A percentile compares a stretch with the other conserved stretches of the same genome.
phyloP scores from a whole-genome alignment of 2,113 vertebrate species.

The Petaurus breviceps region DNA sequence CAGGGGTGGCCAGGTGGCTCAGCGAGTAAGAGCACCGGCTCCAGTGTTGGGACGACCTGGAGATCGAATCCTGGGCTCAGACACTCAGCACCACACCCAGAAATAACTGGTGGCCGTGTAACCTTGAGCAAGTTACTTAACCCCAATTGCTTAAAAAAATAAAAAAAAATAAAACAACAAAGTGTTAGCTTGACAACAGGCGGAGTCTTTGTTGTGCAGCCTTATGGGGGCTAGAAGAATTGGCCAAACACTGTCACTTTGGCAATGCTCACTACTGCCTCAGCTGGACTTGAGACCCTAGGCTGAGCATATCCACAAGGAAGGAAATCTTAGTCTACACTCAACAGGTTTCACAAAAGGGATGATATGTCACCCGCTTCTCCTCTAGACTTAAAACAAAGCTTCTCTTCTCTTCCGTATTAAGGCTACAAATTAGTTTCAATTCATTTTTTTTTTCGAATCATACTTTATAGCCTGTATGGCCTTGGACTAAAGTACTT shows the following conservation, averaged over 20 bases:
- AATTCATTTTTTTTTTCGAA: neutral
- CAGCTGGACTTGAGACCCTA: neutral
- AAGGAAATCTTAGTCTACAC: neutral
- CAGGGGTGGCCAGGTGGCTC: too few relatives aligned
- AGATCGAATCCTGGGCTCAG: too few relatives aligned
- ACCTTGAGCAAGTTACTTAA: too few relatives aligned
- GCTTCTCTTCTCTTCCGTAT: neutral
- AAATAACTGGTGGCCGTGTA: too few relatives aligned
- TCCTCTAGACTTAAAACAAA: neutral
- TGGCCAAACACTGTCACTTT: neutral
- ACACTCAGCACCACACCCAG: too few relatives aligned
- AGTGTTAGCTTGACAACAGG: neutral
- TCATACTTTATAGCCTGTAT: neutral
- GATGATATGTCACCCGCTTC: neutral
- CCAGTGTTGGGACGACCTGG: too few relatives aligned
- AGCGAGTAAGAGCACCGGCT: too few relatives aligned
- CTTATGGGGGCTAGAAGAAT: neutral
- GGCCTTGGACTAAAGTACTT: neutral
- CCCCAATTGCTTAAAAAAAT: too few relatives aligned
- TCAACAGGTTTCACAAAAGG: neutral
- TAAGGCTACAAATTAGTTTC: neutral
- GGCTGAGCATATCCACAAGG: neutral
- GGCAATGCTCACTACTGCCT: neutral
- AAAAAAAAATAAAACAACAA: constrained; percentile 20
- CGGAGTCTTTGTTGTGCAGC: neutral